Conservation (phyloP, 2,797 vertebrate species). For the Hydrocynus forskahlii region DNA sequence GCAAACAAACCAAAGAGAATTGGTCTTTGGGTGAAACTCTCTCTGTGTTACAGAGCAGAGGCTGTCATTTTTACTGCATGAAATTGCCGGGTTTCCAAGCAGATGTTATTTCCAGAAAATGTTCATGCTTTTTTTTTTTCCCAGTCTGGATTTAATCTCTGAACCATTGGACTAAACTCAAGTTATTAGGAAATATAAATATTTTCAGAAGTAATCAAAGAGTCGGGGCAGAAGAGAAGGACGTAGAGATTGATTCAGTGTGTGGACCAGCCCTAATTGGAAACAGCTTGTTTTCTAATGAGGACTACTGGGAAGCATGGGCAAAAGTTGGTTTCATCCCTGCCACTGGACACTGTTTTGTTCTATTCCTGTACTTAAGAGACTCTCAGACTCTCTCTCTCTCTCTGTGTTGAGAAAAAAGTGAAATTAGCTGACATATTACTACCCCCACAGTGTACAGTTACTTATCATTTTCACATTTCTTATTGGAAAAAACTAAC, state of each 20-base stretch:
- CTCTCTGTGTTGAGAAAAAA: no score
- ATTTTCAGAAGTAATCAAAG: slow-evolving; percentile 85
- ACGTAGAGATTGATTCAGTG: slow-evolving; percentile 79
- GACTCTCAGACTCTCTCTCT: slow-evolving; percentile 10
- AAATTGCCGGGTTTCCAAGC: slow-evolving; percentile 67
- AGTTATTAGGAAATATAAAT: slow-evolving; percentile 85
- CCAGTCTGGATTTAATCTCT: slow-evolving; percentile 80
- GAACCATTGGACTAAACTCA: slow-evolving; percentile 78
- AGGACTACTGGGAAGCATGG: slow-evolving; percentile 75
- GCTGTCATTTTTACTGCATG: slow-evolving; percentile 70
- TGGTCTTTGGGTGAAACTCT: not conserved
- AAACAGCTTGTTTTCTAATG: slow-evolving; percentile 83
- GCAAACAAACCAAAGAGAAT: not conserved
- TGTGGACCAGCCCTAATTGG: slow-evolving; percentile 79
- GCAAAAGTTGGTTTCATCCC: slow-evolving; percentile 56
- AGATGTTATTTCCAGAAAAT: slow-evolving; percentile 64
- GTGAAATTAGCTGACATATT: not conserved
- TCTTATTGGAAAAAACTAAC: not conserved
- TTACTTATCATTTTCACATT: not conserved
- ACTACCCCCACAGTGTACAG: not conserved
- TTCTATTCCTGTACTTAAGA: slow-evolving; percentile 22
- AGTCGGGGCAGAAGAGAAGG: slow-evolving; percentile 45
- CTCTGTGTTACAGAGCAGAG: slow-evolving; percentile 5
- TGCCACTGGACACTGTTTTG: slow-evolving; percentile 59
- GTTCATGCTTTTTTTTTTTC: slow-evolving; percentile 62